Percentiles rank a stretch among this genome's conserved stretches.
Conservation (phyloP, 2,888 invertebrate species). For the Meloe dianella region DNA sequence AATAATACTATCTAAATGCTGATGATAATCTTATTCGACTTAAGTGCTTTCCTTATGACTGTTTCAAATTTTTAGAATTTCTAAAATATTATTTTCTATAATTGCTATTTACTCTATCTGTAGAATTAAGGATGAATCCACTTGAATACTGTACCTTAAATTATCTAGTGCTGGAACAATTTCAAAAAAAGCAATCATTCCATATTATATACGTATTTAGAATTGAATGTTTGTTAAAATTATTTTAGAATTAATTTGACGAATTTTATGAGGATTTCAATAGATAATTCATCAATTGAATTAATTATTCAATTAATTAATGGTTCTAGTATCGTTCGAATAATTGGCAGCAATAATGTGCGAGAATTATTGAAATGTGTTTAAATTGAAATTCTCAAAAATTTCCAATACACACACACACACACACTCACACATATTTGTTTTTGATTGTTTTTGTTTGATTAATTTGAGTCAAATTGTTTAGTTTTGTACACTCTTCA, state of each 20-base stretch:
- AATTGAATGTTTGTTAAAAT: slow-evolving; percentile 21
- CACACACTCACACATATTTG: too few relatives aligned
- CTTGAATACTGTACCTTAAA: slow-evolving; percentile 25
- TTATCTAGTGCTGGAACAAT: slow-evolving; percentile 20
- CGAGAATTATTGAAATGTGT: too few relatives aligned
- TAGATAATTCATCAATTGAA: not conserved
- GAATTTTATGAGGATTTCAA: slow-evolving; percentile 24
- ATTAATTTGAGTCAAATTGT: not conserved
- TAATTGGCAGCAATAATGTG: too few relatives aligned
- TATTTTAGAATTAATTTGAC: slow-evolving; percentile 1
- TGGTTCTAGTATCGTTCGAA: too few relatives aligned
- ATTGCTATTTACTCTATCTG: slow-evolving; percentile 29
- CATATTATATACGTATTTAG: slow-evolving; percentile 18
- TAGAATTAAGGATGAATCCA: slow-evolving; percentile 21
- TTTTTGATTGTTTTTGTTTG: not conserved
- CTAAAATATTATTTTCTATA: slow-evolving; percentile 36
- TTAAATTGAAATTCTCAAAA: not conserved
- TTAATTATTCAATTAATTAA: too few relatives aligned
- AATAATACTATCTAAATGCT: slow-evolving; percentile 28
- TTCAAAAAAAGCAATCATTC: slow-evolving; percentile 29
- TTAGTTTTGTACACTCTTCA: not conserved
- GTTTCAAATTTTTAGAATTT: slow-evolving; percentile 37
- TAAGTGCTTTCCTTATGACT: slow-evolving; percentile 44
- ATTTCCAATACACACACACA: not conserved
- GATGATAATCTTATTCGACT: slow-evolving; percentile 39